These are phyloP conservation scores for Puffinus mauretanicus DNA, from an alignment of 2,113 vertebrate species.

Conservation along the genomic window DNA sequence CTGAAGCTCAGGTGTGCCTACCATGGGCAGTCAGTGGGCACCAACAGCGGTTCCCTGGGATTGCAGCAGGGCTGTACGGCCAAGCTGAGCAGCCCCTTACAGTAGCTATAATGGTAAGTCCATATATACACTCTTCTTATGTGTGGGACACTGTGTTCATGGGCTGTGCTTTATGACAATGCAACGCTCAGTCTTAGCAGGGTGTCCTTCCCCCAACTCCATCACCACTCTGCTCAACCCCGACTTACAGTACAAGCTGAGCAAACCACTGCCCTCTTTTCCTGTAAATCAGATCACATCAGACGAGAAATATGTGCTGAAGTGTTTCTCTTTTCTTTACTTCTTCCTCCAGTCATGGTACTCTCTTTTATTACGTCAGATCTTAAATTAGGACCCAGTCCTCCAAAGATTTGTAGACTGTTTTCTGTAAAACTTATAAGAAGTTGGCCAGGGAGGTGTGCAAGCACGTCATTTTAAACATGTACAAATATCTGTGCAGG, in stretches of 20 bases:
- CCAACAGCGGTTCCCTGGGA: fast-evolving
- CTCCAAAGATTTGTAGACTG: background rate
- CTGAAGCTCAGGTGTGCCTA: background rate
- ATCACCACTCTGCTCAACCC: background rate
- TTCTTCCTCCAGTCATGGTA: background rate
- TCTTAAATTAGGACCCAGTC: background rate
- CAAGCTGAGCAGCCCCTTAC: background rate
- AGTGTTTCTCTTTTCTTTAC: background rate
- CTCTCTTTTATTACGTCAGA: background rate
- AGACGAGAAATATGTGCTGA: background rate
- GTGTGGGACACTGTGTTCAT: fast-evolving
- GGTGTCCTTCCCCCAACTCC: background rate
- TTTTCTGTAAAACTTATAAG: background rate
- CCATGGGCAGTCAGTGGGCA: background rate
- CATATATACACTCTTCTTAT: background rate
- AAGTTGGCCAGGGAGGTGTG: background rate
- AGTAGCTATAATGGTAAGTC: background rate
- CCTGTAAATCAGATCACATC: background rate
- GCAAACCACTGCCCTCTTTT: background rate
- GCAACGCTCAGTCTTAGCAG: fast-evolving
- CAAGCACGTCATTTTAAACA: background rate
- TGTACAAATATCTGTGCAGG: background rate
- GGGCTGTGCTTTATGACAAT: background rate
- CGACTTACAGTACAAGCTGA: background rate
- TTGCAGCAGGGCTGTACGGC: background rate